Percentiles rank a stretch among this genome's conserved stretches.
These are phyloP conservation scores for Herpetotheres cachinnans DNA, from an alignment of 2,113 vertebrate genomes.

Conservation along the genomic window DNA sequence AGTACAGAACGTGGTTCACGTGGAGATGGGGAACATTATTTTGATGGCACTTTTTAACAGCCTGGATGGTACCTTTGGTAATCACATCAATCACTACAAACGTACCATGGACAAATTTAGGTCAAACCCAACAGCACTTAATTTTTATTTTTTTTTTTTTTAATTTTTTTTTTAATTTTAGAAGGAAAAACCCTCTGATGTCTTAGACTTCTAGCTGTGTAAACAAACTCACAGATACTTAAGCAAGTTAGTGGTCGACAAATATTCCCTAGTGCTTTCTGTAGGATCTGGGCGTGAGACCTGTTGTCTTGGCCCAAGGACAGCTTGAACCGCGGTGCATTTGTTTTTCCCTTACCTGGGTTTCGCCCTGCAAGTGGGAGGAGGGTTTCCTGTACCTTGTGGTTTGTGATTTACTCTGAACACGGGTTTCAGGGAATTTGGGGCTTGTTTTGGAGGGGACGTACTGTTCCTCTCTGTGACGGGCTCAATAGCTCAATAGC, in stretches of 20 bases:
- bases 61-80: neutral
- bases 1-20: neutral
- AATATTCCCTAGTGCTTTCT: neutral
- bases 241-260: neutral
- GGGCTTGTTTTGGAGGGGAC: neutral
- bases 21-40: neutral
- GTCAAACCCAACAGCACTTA: neutral
- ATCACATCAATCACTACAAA: neutral
- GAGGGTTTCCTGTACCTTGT: constrained; percentile 25
- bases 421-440: neutral
- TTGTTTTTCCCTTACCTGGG: constrained; percentile 19
- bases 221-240: constrained; percentile 21
- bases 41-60: neutral
- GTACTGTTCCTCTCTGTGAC: neutral
- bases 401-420: neutral
- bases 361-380: constrained; percentile 3
- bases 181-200: neutral
- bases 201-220: neutral
- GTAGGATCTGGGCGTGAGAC: neutral
- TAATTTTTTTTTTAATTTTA: neutral
- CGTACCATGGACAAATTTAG: neutral
- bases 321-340: neutral
- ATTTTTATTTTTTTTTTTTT: neutral
- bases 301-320: constrained; percentile 32
- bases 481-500: neutral